Conservation (phyloP, 2,113 vertebrate species). For the Ptilonorhynchus violaceus region DNA sequence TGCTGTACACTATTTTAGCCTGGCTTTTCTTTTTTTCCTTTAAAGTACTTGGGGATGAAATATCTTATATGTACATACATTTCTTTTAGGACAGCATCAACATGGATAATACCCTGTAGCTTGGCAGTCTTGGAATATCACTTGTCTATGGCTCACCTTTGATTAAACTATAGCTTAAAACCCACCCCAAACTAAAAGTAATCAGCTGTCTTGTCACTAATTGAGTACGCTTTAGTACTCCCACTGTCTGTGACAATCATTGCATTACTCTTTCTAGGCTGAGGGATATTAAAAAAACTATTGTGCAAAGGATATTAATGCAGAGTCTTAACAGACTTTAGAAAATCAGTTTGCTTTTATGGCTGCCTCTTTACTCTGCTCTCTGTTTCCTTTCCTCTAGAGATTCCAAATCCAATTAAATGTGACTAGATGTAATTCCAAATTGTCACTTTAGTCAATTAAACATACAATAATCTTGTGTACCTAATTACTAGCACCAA, state of each 20-base stretch:
- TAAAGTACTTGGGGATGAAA: neutral
- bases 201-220: constrained; percentile 46
- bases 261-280: constrained; percentile 67
- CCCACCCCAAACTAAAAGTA: neutral
- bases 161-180: constrained; percentile 48
- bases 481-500: constrained; percentile 76
- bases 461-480: constrained; percentile 82
- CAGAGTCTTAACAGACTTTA: constrained; percentile 69
- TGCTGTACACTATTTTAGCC: neutral
- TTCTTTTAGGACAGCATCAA: neutral
- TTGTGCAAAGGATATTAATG: constrained; percentile 75
- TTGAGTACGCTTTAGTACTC: constrained; percentile 60
- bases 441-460: constrained; percentile 82
- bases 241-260: constrained; percentile 52
- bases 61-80: neutral
- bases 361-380: constrained; percentile 64
- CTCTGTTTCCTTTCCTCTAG: constrained; percentile 69
- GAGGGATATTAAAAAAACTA: constrained; percentile 72
- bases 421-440: constrained; percentile 80
- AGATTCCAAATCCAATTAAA: constrained; percentile 83
- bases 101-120: neutral
- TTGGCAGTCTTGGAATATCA: neutral
- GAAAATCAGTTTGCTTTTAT: constrained; percentile 79
- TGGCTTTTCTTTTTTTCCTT: neutral
- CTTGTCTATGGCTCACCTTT: constrained; percentile 38